phyloP scores from a whole-genome alignment of 2,113 vertebrate species.

The Sigmodon hispidus region DNA sequence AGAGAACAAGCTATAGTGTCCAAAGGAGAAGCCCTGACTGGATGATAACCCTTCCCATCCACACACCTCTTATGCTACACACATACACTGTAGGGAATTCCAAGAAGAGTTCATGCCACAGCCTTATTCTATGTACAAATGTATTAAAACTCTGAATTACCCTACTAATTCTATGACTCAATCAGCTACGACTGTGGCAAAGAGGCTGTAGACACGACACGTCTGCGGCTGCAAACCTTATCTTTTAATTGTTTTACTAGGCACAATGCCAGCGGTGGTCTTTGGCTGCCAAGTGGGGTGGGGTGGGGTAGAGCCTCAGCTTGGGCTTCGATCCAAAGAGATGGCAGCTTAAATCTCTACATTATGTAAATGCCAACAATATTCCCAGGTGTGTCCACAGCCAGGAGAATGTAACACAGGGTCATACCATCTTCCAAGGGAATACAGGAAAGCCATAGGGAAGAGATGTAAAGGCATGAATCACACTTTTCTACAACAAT shows the following conservation, averaged over 20 bases:
- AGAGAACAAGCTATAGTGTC: neutral
- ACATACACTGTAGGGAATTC: neutral
- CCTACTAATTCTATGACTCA: neutral
- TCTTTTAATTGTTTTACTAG: neutral
- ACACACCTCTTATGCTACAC: no score
- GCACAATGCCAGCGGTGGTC: neutral
- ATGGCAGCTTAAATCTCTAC: neutral
- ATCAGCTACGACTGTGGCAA: neutral
- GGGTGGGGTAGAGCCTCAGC: fast-evolving
- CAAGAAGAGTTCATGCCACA: neutral
- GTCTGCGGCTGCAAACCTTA: neutral
- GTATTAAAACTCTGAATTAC: neutral
- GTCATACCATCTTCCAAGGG: neutral
- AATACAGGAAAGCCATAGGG: neutral
- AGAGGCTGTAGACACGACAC: neutral
- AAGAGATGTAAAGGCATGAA: neutral
- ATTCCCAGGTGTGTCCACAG: neutral
- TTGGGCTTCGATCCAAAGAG: neutral
- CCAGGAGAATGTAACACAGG: fast-evolving
- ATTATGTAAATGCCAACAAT: neutral
- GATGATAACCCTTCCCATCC: fast-evolving
- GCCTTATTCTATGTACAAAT: neutral
- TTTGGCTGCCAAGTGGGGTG: neutral
- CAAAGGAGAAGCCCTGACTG: neutral
- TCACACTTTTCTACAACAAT: neutral